Conservation (phyloP, 2,888 invertebrate genomes). For the Hirtodrosophila duncani region DNA sequence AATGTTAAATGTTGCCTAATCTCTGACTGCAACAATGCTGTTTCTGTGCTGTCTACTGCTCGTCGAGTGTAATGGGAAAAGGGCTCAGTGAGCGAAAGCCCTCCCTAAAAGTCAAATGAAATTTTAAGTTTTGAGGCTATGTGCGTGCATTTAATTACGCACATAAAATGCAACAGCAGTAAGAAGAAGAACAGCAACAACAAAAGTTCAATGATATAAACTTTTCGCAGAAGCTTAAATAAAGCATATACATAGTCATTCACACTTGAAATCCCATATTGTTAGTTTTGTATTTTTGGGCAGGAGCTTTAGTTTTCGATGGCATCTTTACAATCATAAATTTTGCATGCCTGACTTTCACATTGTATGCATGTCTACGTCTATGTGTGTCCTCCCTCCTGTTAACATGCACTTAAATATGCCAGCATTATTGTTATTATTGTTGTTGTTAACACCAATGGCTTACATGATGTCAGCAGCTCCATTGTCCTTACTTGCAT, state of each 20-base stretch:
- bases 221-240: constrained; percentile 18
- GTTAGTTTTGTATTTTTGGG: no score
- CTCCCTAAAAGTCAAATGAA: no score
- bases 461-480: constrained; percentile 11
- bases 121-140: constrained; percentile 20
- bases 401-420: constrained; percentile 40
- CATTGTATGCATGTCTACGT: constrained; percentile 1
- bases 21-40: no score
- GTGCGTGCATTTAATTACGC: constrained; percentile 45
- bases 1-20: no score
- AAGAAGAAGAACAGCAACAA: no score
- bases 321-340: background rate
- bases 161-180: no score
- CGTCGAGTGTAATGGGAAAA: no score
- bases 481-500: background rate
- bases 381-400: constrained; percentile 1
- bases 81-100: no score
- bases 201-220: constrained; percentile 19
- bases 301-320: background rate
- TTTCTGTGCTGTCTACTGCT: no score
- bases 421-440: constrained; percentile 26
- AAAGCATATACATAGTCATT: no score
- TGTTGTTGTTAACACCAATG: constrained; percentile 35
- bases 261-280: no score
- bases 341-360: background rate